Evolutionary conservation across 2,888 invertebrate species (phyloP), one percentile per base, ranked within the genome.

Genomic region (Eilema sororculum): DNA sequence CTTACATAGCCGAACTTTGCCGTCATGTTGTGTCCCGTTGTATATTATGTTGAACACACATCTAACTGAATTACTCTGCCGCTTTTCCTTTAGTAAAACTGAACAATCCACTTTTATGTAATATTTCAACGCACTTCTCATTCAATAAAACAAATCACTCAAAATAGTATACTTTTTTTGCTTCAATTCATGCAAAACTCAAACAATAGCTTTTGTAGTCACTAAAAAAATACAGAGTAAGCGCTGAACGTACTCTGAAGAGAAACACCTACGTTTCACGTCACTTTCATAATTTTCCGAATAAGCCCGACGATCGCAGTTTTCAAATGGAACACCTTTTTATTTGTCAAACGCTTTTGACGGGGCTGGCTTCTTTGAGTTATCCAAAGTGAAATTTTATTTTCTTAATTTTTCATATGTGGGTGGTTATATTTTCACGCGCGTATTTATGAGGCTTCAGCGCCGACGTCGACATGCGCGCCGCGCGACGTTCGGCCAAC

Each of bases 1-100:
- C 95, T 93, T 89, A 95, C 95, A 95, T 95, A 95, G 95, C 95
- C 95, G 91, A 95, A 94, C 94, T 95, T 95, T 95, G 95, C 95
- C 95, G 95, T 95, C 95, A 95, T 95, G 95, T 94, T 95, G 95
- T 93, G 94, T 93, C 91, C 93, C 94, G 95, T 95, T 95, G 93
- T 95, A 94, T 92, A 93, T 93, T 93, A 94, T 94, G 91, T 91
- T 89, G 93, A 92, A 93, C 94, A 95, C 89, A 90, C 95, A 95
- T 95, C 95, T 95, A 95, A 95, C 93, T 92, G 93, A 93, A 92
- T 93, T 95, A 85, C 90, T 87, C 94, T 86, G 90, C 92, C 84
- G 90, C 86, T 90, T 91, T 93, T 91, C 93, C 90, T 91, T 91
- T 89, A 91, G 81, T 87, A 90, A 92, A 93, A 93, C 92, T 88